phyloP scores from a whole-genome alignment of 2,113 vertebrate genomes.

The Naja naja region DNA sequence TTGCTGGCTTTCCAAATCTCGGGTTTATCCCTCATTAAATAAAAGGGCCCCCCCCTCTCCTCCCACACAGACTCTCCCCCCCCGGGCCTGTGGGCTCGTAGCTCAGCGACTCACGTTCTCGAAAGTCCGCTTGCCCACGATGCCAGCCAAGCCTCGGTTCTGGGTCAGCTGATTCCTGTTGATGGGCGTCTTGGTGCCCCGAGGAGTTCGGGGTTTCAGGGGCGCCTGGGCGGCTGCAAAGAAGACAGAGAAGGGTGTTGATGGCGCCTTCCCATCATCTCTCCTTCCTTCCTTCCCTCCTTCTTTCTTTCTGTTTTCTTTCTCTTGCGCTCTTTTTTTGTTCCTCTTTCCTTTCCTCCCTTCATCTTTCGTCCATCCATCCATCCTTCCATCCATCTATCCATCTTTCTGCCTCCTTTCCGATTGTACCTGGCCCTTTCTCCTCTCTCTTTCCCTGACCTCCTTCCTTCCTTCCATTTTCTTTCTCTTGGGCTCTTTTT shows the following conservation, averaged over 20 bases:
- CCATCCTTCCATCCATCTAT: too few relatives aligned
- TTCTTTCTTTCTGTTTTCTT: rapidly evolving
- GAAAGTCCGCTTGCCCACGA: constrained; percentile 85
- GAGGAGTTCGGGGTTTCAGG: constrained; percentile 86
- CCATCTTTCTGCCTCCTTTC: too few relatives aligned
- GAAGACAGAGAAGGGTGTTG: rapidly evolving
- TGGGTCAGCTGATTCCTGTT: constrained; percentile 88
- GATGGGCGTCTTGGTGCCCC: constrained; percentile 87
- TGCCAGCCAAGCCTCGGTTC: constrained; percentile 77
- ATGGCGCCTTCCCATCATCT: not conserved
- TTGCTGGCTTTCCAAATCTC: not conserved
- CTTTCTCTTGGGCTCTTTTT: not conserved
- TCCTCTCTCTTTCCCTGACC: too few relatives aligned
- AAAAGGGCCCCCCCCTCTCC: too few relatives aligned
- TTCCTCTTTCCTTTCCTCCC: too few relatives aligned
- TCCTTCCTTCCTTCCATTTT: not conserved
- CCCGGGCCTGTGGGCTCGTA: not conserved
- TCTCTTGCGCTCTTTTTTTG: too few relatives aligned
- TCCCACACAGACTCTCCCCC: rapidly evolving
- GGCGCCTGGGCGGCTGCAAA: constrained; percentile 83
- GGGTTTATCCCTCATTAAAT: too few relatives aligned
- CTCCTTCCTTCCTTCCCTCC: not conserved
- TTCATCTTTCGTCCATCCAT: too few relatives aligned
- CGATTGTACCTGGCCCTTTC: too few relatives aligned
- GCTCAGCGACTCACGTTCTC: constrained; percentile 74